phyloP scores from a whole-genome alignment of 2,113 vertebrate genomes.

The Tragelaphus buxtoni region DNA sequence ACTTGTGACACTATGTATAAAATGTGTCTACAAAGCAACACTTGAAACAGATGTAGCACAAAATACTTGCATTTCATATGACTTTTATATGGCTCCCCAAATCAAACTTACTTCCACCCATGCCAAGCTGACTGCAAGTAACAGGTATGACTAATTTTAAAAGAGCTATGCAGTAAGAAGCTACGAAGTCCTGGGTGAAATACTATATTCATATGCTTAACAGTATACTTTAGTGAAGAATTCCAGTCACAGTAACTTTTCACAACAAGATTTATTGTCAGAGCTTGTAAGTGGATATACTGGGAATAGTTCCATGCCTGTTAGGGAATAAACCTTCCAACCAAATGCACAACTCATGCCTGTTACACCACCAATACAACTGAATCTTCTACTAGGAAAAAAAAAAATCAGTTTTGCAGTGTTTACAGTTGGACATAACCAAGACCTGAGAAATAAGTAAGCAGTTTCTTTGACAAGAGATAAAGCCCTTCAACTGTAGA shows the following conservation, averaged over 20 bases:
- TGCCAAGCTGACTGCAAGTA: neutral
- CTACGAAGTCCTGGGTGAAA: conserved; percentile 44
- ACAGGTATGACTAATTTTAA: conserved; percentile 52
- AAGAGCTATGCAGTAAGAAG: conserved; percentile 20
- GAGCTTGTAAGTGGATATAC: conserved; percentile 65
- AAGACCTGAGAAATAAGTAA: conserved; percentile 24
- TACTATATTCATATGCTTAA: conserved; percentile 44
- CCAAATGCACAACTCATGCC: conserved; percentile 39
- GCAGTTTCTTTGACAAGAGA: neutral
- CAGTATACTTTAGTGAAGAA: conserved; percentile 47
- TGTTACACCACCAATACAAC: conserved; percentile 12
- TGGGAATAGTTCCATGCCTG: conserved; percentile 59
- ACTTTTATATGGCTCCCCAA: conserved; percentile 26
- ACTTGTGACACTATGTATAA: neutral
- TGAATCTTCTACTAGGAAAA: neutral
- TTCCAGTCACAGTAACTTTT: conserved; percentile 58
- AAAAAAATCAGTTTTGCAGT: neutral
- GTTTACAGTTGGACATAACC: conserved; percentile 16
- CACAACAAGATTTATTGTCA: conserved; percentile 62
- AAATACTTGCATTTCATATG: neutral
- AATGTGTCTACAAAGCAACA: conserved; percentile 20
- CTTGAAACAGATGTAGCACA: conserved; percentile 24
- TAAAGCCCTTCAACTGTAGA: neutral
- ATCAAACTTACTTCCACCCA: conserved; percentile 36
- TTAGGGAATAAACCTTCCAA: conserved; percentile 43